Evolutionary conservation across 2,797 vertebrate genomes (phyloP).

Genomic region (Tadarida brasiliensis): DNA sequence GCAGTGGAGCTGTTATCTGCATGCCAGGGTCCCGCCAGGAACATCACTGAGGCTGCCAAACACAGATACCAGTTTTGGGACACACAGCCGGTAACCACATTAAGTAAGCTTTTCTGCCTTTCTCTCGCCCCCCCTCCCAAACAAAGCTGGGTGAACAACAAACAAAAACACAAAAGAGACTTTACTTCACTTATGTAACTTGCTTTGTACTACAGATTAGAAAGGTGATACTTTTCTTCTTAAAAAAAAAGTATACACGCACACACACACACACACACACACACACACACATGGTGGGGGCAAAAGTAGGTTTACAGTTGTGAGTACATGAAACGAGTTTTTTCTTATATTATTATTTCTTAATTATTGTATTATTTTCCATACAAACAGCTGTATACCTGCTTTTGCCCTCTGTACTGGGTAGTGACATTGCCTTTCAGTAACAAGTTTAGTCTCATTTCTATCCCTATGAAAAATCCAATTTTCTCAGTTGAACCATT

Average conservation of each 20-base stretch:
- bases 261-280: too few relatives aligned
- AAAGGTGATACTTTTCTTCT: not conserved
- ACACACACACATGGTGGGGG: too few relatives aligned
- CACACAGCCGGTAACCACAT: slow-evolving; percentile 98
- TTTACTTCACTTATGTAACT: not conserved
- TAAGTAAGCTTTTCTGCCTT: slow-evolving; percentile 92
- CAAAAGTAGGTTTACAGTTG: too few relatives aligned
- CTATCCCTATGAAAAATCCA: too few relatives aligned
- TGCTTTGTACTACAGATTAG: not conserved
- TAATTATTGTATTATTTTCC: too few relatives aligned
- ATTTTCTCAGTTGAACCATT: too few relatives aligned
- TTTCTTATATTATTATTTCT: too few relatives aligned
- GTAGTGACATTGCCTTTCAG: not conserved
- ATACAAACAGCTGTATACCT: too few relatives aligned
- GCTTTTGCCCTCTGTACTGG: not conserved
- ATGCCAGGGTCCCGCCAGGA: slow-evolving; percentile 98
- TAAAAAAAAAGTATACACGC: not conserved
- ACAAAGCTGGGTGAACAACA: not conserved
- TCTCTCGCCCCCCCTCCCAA: not conserved
- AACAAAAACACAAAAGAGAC: not conserved
- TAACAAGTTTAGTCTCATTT: too few relatives aligned
- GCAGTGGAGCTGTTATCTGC: slow-evolving; percentile 98
- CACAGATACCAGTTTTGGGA: slow-evolving; percentile 99
- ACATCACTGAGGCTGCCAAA: slow-evolving; percentile 96
- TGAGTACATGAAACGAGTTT: too few relatives aligned